Base-by-base conservation (phyloP, 2,797 vertebrate genomes). In the Crossoptilon crossoptilon region DNA sequence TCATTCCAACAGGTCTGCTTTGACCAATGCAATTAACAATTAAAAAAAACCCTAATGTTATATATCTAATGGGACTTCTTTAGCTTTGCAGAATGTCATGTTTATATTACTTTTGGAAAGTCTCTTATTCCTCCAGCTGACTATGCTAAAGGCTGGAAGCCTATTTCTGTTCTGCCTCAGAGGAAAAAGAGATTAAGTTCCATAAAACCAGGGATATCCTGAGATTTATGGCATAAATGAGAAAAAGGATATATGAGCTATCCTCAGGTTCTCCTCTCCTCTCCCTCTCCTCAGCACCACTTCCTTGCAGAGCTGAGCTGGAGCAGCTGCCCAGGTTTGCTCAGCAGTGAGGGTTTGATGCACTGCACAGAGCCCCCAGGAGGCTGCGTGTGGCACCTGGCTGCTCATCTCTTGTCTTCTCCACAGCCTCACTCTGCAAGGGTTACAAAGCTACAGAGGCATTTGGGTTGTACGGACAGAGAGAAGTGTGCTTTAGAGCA, bases 351-450 rank as follows among this genome's bases (percentile, higher is more conserved):
- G 13, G 26, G 11, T 82, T 58, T 63, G 22, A 72, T 1, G 2
- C 19, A 73, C 3, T 46, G 11, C 35, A 22, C 14, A 48, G 41
- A 33, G 21, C 55, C 58, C 56, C 27, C 39, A 48, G n/a, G 2
- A 84, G 39, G 29, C 29, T 69, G 26, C 0, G 0, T 8, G 7
- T 2, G 3, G 51, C 4, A 23, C 11, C 24, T n/a, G 17, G 31
- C 6, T 27, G 19, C 24, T 60, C 27, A 43, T 31, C 11, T 75
- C 77, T 39, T 84, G 67, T 4, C 7, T 11, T 14, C 17, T 4
- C 6, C 10, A 15, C 19, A 64, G 39, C 27, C 37, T 79, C 10
- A 17, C 5, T 16, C 44, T 76, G 16, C 12, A 59, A 12, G 70
- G 43, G 35, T 51, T 75, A 78, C 8, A 41, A 60, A 88, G 17